Base-by-base conservation (phyloP, 2,888 invertebrate species). In the Drosophila vallismaia region DNA sequence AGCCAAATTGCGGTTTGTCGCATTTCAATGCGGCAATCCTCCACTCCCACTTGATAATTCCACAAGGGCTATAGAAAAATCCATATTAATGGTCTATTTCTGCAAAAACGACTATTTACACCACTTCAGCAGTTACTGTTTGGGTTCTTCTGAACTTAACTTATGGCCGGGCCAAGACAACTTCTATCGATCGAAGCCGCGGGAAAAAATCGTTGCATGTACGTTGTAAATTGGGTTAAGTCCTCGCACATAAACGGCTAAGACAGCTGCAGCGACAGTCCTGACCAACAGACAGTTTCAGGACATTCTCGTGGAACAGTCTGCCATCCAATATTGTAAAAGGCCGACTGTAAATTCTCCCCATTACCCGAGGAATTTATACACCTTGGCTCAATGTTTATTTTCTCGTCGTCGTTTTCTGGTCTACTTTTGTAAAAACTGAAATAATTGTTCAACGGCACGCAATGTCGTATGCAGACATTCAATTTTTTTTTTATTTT, bases 91-190 rank as follows among this genome's bases (percentile, higher is more conserved):
- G 69, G 63, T 55, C 70, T 63, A 55, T 67, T 68, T 50, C 33
- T 42, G 52, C 54, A 51, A 60, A 45, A 70, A 59, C 55, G 38
- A 46, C 38, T 64, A 50, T 51, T 72, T 64, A 55, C 64, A 42
- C 59, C 57, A 71, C 63, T 19, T 44, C 55, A 24, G 33, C 42
- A 57, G 8, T 52, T 31, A 26, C 51, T 40, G 53, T 12, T 50
- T 46, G 51, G 36, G 42, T 64, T 45, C 44, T 45, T 38, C 63
- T 36, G n/a, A n/a, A 63, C 52, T 64, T 66, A 38, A 52, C 79
- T 88, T 84, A 84, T 77, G 74, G 74, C 79, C 77, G 82, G 74
- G 74, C 79, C 77, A 85, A 75, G 86, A 75, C 83, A 81, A 73
- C 75, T 52, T 53, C 40, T 76, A 86, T 86, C 78, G 84, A 88